Evolutionary conservation across 2,888 invertebrate genomes (phyloP).

Genomic region (Agonopterix subpropinquella): DNA sequence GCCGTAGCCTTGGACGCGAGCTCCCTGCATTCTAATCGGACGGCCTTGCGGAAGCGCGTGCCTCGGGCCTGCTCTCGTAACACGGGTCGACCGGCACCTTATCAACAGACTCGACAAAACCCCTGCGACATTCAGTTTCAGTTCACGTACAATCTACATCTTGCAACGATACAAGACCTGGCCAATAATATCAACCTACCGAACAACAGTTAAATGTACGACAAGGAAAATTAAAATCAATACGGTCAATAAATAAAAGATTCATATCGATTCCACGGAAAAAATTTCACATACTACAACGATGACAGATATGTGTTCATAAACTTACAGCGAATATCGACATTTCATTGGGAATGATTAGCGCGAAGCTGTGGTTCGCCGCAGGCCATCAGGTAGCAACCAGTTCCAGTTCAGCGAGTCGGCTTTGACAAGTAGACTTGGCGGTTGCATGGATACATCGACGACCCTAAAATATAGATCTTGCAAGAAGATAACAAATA

Average conservation of each 20-base stretch:
- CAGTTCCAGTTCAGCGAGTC: constrained; percentile 47
- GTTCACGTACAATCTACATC: background rate
- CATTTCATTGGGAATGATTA: constrained; percentile 44
- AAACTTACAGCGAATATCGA: constrained; percentile 24
- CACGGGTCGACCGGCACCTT: constrained; percentile 36
- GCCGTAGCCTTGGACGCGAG: constrained; percentile 69
- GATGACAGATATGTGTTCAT: constrained; percentile 13
- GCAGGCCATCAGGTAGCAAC: constrained; percentile 38
- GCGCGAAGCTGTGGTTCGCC: constrained; percentile 34
- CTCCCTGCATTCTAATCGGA: constrained; percentile 71
- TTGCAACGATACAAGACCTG: background rate
- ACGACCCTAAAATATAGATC: background rate
- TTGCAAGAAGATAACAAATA: constrained; percentile 14
- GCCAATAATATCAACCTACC: background rate
- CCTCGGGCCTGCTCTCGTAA: constrained; percentile 58
- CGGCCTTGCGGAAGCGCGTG: constrained; percentile 74
- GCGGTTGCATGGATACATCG: constrained; percentile 29
- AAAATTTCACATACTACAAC: background rate
- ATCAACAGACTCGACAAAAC: constrained; percentile 38
- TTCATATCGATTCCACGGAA: constrained; percentile 3
- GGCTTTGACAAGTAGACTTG: constrained; percentile 40
- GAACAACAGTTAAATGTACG: too few species aligned
- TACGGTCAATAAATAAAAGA: constrained; percentile 1
- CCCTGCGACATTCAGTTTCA: background rate
- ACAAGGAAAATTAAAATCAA: background rate